Evolutionary conservation across 2,797 vertebrate species (phyloP), one percentile per base, ranked within the genome.

Genomic region (Fistularia commersonii): DNA sequence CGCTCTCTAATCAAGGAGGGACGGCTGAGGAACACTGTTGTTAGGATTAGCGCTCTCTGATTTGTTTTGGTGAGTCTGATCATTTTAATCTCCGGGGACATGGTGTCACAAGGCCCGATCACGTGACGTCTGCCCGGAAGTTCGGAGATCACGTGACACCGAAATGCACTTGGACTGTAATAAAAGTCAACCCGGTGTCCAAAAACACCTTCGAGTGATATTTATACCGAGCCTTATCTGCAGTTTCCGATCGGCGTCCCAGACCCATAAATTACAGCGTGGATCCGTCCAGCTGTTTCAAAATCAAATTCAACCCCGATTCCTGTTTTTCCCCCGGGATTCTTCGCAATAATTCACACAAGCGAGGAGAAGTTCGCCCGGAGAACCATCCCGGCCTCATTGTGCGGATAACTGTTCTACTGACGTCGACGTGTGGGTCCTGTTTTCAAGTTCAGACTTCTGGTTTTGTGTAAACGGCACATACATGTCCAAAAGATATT

Each of bases 1-100:
- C 41, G 67, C 47, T 44, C 49, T 82, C 67, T 72, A 76, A 79
- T 82, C 74, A 77, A 72, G 41, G 11, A 54, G 33, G 48, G 82
- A 59, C 70, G 66, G 31, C 66, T 47, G 46, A 76, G 50, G 23
- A 4, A 23, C 23, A 23, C 23, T 23, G 23, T 23, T 23, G 23
- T 23, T 23, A 23, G 23, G 23, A 23, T 23, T 23, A 23, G 23
- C 23, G 23, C 23, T 23, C 23, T 23, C 23, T 23, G 23, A 23
- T 23, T 12, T 41, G 39, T 11, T 41, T 41, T 41, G 39, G 6
- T 11, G 39, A 11, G 11, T 41, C 39, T 41, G 39, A 11, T 41
- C 13, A 41, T 41, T 40, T 12, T 41, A 6, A 11, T 12, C 11
- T 41, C 11, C 39, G 13, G 11, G 11, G 11, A 6, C 13, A 11